phyloP scores from a whole-genome alignment of 2,888 invertebrate species.

The Papilio demoleus region DNA sequence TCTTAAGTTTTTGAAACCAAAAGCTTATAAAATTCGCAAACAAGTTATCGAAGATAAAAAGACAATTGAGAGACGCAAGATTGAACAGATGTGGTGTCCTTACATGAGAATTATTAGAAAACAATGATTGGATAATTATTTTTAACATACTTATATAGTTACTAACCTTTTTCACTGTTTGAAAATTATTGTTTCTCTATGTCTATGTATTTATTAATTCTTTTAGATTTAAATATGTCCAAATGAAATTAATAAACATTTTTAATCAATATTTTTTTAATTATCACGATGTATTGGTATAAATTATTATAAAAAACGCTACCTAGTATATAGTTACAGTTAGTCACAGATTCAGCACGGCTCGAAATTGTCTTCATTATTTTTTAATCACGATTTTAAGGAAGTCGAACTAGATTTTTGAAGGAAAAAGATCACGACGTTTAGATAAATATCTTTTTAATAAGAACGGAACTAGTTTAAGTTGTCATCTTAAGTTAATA shows the following conservation, averaged over 20 bases:
- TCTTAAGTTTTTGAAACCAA: constrained; percentile 58
- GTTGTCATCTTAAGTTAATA: constrained; percentile 2
- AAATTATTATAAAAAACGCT: no score
- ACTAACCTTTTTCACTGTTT: not conserved
- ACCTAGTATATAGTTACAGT: no score
- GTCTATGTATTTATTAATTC: not conserved
- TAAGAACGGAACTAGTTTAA: not conserved
- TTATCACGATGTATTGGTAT: no score
- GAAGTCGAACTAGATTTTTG: not conserved
- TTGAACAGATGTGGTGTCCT: constrained; percentile 73
- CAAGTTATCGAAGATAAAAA: constrained; percentile 50
- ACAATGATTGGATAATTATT: constrained; percentile 22
- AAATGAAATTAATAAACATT: no score
- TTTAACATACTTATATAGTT: no score
- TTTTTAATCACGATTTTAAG: not conserved
- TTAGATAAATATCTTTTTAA: constrained; percentile 6
- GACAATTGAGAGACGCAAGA: constrained; percentile 48
- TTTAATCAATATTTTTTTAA: no score
- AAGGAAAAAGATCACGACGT: not conserved
- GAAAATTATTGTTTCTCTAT: not conserved
- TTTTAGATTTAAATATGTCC: not conserved
- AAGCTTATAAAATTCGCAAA: constrained; percentile 48
- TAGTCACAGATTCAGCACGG: no score
- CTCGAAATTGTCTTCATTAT: not conserved
- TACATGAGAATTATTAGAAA: constrained; percentile 59